phyloP scores from a whole-genome alignment of 2,113 vertebrate species.

The Anarrhichthys ocellatus region DNA sequence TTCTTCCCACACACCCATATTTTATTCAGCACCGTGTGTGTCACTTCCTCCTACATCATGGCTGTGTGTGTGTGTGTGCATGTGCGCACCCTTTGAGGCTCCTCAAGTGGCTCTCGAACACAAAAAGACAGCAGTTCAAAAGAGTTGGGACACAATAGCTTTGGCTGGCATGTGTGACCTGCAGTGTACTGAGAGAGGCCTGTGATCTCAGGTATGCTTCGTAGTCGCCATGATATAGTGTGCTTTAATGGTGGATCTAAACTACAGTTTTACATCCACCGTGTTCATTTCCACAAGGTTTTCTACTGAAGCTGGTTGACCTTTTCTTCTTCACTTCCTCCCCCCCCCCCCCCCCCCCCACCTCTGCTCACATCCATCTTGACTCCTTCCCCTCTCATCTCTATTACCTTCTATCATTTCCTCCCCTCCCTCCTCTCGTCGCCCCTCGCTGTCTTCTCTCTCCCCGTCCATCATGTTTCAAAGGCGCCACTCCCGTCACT shows the following conservation, averaged over 20 bases:
- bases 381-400: neutral
- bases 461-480: slow-evolving; percentile 11
- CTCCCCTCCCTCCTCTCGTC: neutral
- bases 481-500: slow-evolving; percentile 18
- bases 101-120: slow-evolving; percentile 72
- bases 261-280: neutral
- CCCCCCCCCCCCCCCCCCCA: neutral
- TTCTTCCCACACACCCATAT: slow-evolving; percentile 59
- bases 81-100: slow-evolving; percentile 68
- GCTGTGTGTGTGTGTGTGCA: slow-evolving; percentile 25
- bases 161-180: slow-evolving; percentile 15
- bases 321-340: neutral
- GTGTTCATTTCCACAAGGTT: neutral
- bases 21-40: slow-evolving; percentile 43
- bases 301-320: neutral
- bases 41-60: slow-evolving; percentile 42
- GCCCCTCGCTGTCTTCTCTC: neutral
- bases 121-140: slow-evolving; percentile 77
- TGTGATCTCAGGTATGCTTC: slow-evolving; percentile 35
- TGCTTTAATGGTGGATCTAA: slow-evolving; percentile 1
- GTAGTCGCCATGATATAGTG: neutral
- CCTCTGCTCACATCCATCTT: neutral
- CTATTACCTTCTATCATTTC: slow-evolving; percentile 2
- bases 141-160: slow-evolving; percentile 66
- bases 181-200: neutral